Evolutionary conservation across 1,140 invertebrate species (phyloP).

Genomic region (Drosophila repleta): DNA sequence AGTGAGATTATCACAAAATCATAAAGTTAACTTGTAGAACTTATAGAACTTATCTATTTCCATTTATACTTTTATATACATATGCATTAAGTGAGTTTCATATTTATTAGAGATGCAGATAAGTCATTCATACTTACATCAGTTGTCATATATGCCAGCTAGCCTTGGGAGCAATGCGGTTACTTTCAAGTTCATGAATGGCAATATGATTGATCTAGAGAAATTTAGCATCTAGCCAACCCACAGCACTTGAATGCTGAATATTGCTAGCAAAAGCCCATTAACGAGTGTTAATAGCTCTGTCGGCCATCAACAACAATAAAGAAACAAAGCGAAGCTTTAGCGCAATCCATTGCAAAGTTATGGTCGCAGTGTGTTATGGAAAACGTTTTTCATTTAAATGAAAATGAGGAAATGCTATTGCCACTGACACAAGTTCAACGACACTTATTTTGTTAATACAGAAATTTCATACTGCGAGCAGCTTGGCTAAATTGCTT

Average conservation of each 20-base stretch:
- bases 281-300: slow-evolving; percentile 48
- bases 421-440: slow-evolving; percentile 64
- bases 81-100: too few species aligned
- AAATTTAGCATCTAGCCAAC: neutral
- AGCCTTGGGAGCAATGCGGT: too few species aligned
- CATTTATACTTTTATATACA: too few species aligned
- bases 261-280: neutral
- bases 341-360: slow-evolving; percentile 47
- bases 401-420: slow-evolving; percentile 73
- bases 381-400: slow-evolving; percentile 69
- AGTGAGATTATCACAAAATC: too few species aligned
- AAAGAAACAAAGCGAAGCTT: slow-evolving; percentile 41
- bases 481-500: slow-evolving; percentile 62
- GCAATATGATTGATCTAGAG: neutral
- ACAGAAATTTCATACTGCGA: slow-evolving; percentile 20
- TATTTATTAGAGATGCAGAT: too few species aligned
- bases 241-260: neutral
- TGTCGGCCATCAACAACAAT: slow-evolving; percentile 36
- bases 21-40: too few species aligned
- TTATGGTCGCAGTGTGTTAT: slow-evolving; percentile 40
- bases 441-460: slow-evolving; percentile 51
- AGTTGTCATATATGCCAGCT: too few species aligned
- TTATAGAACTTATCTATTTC: too few species aligned
- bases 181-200: too few species aligned
- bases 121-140: too few species aligned